phyloP scores from a whole-genome alignment of 2,888 invertebrate genomes.

The Perithous albicinctus region DNA sequence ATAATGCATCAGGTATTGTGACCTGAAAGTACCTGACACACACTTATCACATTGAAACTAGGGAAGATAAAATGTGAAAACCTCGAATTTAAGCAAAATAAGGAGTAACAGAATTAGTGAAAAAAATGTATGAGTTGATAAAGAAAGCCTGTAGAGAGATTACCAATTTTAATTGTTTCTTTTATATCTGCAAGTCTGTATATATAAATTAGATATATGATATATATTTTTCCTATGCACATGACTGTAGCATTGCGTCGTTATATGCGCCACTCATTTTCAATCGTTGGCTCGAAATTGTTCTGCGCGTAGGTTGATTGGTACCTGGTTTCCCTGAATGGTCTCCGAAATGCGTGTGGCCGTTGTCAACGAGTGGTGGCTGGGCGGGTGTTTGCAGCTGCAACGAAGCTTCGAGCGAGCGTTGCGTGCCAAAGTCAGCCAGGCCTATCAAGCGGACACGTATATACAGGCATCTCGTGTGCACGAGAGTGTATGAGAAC shows the following conservation, averaged over 20 bases:
- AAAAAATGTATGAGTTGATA: background rate
- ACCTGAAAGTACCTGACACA: conserved; percentile 40
- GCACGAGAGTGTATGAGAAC: background rate
- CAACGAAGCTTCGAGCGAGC: background rate
- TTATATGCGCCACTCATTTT: conserved; percentile 31
- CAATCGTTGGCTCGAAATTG: conserved; percentile 57
- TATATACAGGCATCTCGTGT: background rate
- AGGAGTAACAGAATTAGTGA: no score
- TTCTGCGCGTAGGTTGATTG: conserved; percentile 58
- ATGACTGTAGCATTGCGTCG: conserved; percentile 19
- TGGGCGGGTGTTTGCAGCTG: conserved; percentile 11
- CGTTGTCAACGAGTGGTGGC: conserved; percentile 44
- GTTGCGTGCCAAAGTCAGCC: background rate
- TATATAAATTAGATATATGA: background rate
- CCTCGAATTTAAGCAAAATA: no score
- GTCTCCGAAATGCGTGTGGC: conserved; percentile 52
- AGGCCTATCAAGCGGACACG: background rate
- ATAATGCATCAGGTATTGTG: conserved; percentile 21
- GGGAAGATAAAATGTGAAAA: no score
- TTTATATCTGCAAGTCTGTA: background rate
- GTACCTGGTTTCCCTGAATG: conserved; percentile 59
- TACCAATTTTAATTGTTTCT: background rate
- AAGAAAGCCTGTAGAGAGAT: no score
- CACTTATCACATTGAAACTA: conserved; percentile 60
- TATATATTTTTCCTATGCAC: background rate